Evolutionary conservation across 1,140 invertebrate genomes (phyloP).

Genomic region (Planococcus citri): DNA sequence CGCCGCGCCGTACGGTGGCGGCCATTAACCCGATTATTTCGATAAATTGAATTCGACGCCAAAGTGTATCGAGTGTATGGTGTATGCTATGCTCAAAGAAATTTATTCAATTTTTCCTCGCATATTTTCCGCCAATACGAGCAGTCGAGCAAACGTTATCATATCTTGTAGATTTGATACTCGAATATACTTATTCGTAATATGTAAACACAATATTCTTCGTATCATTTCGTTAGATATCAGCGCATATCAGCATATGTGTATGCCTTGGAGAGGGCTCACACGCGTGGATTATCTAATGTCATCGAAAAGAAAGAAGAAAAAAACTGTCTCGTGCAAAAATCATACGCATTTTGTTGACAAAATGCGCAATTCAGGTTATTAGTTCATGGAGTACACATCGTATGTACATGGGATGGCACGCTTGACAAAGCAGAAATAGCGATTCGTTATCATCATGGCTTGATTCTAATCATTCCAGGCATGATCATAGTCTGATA

Average conservation of each 20-base stretch:
- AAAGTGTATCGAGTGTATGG: too few relatives aligned
- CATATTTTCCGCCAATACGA: neutral
- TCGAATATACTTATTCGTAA: too few relatives aligned
- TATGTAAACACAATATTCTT: too few relatives aligned
- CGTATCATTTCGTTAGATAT: too few relatives aligned
- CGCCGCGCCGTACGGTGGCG: too few relatives aligned
- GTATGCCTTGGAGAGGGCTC: neutral
- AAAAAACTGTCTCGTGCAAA: neutral
- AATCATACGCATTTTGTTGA: neutral
- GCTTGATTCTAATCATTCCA: neutral
- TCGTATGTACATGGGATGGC: neutral
- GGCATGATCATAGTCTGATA: neutral
- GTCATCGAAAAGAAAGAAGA: neutral
- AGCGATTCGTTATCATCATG: neutral
- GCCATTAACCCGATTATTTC: neutral
- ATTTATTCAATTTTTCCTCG: too few relatives aligned
- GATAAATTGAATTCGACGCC: neutral
- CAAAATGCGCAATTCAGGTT: neutral
- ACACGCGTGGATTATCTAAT: neutral
- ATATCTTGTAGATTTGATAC: too few relatives aligned
- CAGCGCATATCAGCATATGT: too few relatives aligned
- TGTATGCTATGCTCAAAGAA: neutral
- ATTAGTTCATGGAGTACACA: too few relatives aligned
- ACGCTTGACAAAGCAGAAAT: neutral
- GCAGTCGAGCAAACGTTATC: neutral